Conservation (phyloP, 2,113 vertebrate genomes). For the Gnathonemus longibarbis region DNA sequence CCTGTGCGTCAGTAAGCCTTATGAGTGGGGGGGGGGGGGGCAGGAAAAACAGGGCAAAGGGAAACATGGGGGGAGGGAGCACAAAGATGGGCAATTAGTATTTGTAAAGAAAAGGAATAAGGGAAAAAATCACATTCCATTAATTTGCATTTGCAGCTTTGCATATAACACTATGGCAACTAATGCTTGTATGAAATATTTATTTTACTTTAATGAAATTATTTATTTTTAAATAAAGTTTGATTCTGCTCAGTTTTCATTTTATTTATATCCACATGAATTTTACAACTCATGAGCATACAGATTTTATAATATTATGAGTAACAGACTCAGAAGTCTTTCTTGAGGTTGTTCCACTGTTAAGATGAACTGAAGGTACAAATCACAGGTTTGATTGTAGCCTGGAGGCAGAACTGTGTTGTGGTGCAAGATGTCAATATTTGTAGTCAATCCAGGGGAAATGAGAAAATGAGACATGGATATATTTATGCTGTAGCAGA, state of each 20-base stretch:
- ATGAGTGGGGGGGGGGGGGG: neutral
- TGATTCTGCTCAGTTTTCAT: neutral
- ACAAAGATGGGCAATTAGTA: neutral
- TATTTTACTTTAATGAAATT: neutral
- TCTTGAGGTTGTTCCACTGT: neutral
- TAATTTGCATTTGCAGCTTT: neutral
- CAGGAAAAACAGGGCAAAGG: neutral
- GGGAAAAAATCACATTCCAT: neutral
- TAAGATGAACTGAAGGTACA: neutral
- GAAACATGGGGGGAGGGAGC: neutral
- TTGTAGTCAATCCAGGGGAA: neutral
- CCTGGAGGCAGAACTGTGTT: neutral
- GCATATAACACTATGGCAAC: neutral
- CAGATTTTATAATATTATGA: neutral
- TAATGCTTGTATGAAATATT: neutral
- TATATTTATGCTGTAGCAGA: neutral
- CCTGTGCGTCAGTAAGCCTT: conserved; percentile 31
- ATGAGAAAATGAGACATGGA: neutral
- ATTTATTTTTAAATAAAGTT: neutral
- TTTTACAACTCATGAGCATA: neutral
- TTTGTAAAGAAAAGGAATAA: neutral
- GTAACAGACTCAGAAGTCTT: neutral
- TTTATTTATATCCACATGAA: neutral
- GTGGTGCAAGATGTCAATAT: neutral
- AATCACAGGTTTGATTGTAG: neutral